phyloP scores from a whole-genome alignment of 2,888 invertebrate species.

The Diaphora mendica region DNA sequence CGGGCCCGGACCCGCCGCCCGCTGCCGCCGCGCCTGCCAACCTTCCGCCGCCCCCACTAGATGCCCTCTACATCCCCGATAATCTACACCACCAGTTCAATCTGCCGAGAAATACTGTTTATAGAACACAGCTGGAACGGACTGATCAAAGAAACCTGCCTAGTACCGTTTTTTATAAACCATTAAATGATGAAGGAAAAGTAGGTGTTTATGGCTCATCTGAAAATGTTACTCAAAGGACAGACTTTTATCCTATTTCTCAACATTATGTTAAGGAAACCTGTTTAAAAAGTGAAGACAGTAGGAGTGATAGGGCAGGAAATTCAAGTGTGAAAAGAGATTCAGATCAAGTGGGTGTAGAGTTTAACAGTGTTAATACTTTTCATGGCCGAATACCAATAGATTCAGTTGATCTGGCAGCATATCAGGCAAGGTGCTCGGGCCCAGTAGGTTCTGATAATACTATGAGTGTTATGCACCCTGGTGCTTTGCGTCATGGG shows the following conservation, averaged over 20 bases:
- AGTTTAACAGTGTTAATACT: conserved; percentile 68
- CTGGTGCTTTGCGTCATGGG: conserved; percentile 64
- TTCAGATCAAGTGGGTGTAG: conserved; percentile 59
- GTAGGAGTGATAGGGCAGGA: conserved; percentile 55
- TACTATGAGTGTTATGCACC: conserved; percentile 73
- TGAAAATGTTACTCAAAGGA: conserved; percentile 62
- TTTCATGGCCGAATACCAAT: conserved; percentile 67
- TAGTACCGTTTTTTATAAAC: conserved; percentile 70
- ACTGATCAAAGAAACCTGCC: conserved; percentile 63
- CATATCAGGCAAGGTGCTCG: conserved; percentile 74
- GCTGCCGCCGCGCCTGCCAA: conserved; percentile 51
- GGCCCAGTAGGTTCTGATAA: conserved; percentile 62
- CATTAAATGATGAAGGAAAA: conserved; percentile 70
- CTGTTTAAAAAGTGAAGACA: conserved; percentile 65
- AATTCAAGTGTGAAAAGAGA: conserved; percentile 65
- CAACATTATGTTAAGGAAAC: conserved; percentile 71
- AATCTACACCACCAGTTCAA: conserved; percentile 65
- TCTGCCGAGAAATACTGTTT: conserved; percentile 63
- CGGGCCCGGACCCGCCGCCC: conserved; percentile 69
- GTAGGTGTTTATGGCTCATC: conserved; percentile 62
- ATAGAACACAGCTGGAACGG: conserved; percentile 62
- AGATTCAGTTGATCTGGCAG: conserved; percentile 64
- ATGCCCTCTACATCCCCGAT: conserved; percentile 68
- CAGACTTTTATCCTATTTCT: conserved; percentile 66
- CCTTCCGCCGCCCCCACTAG: conserved; percentile 52